These are phyloP conservation scores for Agraylea sexmaculata DNA, from an alignment of 1,140 invertebrate species.

Conservation along the genomic window DNA sequence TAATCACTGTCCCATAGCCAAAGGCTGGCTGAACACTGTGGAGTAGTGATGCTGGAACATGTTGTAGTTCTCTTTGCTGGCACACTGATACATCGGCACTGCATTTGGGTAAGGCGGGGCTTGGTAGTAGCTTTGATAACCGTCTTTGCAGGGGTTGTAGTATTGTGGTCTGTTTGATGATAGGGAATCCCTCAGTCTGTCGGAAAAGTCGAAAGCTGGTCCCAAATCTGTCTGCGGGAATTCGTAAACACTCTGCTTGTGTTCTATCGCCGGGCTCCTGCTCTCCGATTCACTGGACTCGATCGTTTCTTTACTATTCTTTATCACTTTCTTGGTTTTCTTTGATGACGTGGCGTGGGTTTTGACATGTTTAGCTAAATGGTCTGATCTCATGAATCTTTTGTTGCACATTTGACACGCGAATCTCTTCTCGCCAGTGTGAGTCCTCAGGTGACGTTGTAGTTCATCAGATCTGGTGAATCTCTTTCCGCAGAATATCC, in stretches of 20 bases:
- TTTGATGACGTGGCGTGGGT: slow-evolving; percentile 56
- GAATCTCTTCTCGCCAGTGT: slow-evolving; percentile 75
- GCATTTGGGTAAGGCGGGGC: slow-evolving; percentile 31
- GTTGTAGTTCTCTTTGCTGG: slow-evolving; percentile 35
- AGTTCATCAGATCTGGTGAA: slow-evolving; percentile 85
- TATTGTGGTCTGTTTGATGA: slow-evolving; percentile 14
- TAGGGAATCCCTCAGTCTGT: slow-evolving; percentile 13
- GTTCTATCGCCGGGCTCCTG: slow-evolving; percentile 16
- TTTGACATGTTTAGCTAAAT: slow-evolving; percentile 73
- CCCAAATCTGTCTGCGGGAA: slow-evolving; percentile 24
- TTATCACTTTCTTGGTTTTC: slow-evolving; percentile 30
- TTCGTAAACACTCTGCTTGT: slow-evolving; percentile 30
- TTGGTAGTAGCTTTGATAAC: slow-evolving; percentile 26
- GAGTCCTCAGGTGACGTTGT: slow-evolving; percentile 67
- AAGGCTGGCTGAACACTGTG: slow-evolving; percentile 30
- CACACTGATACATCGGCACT: slow-evolving; percentile 32
- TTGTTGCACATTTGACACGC: slow-evolving; percentile 62
- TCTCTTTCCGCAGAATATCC: slow-evolving; percentile 72
- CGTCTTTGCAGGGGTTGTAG: slow-evolving; percentile 16
- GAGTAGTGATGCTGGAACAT: slow-evolving; percentile 39
- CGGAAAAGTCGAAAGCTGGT: slow-evolving; percentile 18
- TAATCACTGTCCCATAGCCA: slow-evolving; percentile 34
- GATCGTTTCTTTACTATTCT: slow-evolving; percentile 20
- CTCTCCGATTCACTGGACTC: slow-evolving; percentile 10
- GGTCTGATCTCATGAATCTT: slow-evolving; percentile 73